Evolutionary conservation across 1,140 invertebrate species (phyloP).

Genomic region (Caligus rogercresseyi): DNA sequence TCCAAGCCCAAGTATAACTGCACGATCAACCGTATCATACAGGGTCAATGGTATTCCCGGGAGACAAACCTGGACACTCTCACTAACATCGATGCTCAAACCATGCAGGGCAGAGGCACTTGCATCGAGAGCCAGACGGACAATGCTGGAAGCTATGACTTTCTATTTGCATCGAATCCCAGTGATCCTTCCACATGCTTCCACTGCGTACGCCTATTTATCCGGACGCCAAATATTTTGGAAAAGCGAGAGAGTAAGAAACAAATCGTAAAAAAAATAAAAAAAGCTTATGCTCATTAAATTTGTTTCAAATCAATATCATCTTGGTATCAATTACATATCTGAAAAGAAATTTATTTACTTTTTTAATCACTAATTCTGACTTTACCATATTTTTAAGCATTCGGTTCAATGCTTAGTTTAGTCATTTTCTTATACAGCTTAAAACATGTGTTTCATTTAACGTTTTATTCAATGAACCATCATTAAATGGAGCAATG

Average conservation of each 20-base stretch:
- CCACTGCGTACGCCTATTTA: conserved; percentile 61
- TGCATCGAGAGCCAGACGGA: conserved; percentile 51
- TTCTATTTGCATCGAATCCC: conserved; percentile 11
- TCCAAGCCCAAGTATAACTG: too few relatives aligned
- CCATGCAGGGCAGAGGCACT: conserved; percentile 49
- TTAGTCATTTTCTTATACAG: too few relatives aligned
- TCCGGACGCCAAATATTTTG: conserved; percentile 70
- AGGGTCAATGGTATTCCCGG: conserved; percentile 16
- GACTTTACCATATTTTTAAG: too few relatives aligned
- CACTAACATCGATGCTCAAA: conserved; percentile 57
- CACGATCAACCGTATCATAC: conserved; percentile 13
- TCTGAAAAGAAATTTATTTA: conserved; percentile 2
- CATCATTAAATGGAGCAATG: too few relatives aligned
- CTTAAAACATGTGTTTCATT: too few relatives aligned
- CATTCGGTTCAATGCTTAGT: too few relatives aligned
- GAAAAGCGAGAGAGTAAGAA: conserved; percentile 66
- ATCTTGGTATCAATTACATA: conserved; percentile 4
- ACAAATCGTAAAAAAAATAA: conserved; percentile 3
- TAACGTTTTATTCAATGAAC: too few relatives aligned
- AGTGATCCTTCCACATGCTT: conserved; percentile 40
- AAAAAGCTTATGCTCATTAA: conserved; percentile 9
- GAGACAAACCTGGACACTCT: conserved; percentile 64
- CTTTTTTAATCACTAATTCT: background rate
- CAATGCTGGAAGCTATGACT: conserved; percentile 44
- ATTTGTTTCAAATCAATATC: background rate